These are phyloP conservation scores for Notamacropus eugenii DNA, from an alignment of 2,797 vertebrate genomes.

Conservation along the genomic window DNA sequence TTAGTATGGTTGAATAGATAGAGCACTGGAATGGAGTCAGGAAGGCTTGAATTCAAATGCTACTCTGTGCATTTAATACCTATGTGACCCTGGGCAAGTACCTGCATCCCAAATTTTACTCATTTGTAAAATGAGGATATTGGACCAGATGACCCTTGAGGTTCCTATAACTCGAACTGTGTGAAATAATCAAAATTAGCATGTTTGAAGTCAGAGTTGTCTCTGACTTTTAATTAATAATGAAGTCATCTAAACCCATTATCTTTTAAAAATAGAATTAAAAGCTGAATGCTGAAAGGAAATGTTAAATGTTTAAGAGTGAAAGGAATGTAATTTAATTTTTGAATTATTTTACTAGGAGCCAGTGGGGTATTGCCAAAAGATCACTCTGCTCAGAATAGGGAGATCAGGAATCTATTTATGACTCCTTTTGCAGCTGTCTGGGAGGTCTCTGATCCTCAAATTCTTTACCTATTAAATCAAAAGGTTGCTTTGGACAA, in stretches of 20 bases:
- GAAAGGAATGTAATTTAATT: not conserved
- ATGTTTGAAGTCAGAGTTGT: not conserved
- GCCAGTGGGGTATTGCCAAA: too few species aligned
- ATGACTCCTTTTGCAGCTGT: not conserved
- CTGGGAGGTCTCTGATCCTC: not conserved
- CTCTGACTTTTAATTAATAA: not conserved
- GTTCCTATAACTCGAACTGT: not conserved
- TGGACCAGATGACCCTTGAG: not conserved
- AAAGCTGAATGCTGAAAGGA: not conserved
- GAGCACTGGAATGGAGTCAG: not conserved
- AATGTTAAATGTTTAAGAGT: not conserved
- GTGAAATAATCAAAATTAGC: not conserved
- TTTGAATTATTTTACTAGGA: not conserved
- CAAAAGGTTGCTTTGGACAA: rapidly evolving
- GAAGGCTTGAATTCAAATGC: not conserved
- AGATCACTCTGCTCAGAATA: not conserved
- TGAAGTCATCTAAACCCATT: not conserved
- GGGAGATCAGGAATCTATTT: not conserved
- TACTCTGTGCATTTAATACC: not conserved
- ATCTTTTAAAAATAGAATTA: not conserved
- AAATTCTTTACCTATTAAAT: not conserved
- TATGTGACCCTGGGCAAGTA: not conserved
- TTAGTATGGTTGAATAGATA: not conserved
- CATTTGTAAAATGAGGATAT: not conserved
- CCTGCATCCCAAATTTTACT: not conserved